A percentile compares a stretch with the other conserved stretches of the same genome.
These are phyloP conservation scores for Onthophagus taurus DNA, from an alignment of 1,140 invertebrate species.

Conservation along the genomic window DNA sequence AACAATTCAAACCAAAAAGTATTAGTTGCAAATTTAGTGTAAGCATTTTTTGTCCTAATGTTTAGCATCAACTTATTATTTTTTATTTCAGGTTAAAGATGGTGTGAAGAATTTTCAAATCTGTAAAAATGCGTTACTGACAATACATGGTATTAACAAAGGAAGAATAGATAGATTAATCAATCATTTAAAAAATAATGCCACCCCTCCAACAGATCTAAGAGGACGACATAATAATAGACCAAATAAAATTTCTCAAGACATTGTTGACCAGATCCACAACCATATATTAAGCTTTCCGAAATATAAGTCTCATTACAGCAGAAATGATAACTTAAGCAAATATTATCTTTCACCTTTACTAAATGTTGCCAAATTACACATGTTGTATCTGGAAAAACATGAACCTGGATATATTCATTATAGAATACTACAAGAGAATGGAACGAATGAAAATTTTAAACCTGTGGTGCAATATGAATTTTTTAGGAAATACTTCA, in stretches of 20 bases:
- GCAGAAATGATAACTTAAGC: slow-evolving; percentile 10
- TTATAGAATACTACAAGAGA: no score
- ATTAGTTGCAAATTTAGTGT: neutral
- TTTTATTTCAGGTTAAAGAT: neutral
- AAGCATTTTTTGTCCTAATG: neutral
- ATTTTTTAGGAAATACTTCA: slow-evolving; percentile 6
- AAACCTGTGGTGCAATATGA: neutral
- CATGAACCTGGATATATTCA: slow-evolving; percentile 1
- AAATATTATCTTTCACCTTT: slow-evolving; percentile 13
- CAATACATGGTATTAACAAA: slow-evolving; percentile 1
- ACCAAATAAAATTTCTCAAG: neutral
- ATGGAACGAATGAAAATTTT: slow-evolving; percentile 10
- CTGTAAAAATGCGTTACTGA: slow-evolving; percentile 3
- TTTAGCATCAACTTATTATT: no score
- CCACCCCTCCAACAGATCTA: neutral
- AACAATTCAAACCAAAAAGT: neutral
- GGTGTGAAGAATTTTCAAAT: neutral
- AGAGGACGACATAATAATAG: slow-evolving; percentile 1
- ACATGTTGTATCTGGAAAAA: slow-evolving; percentile 1
- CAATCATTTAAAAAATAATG: neutral
- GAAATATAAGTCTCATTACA: slow-evolving; percentile 12
- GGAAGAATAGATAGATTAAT: neutral
- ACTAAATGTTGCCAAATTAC: slow-evolving; percentile 14
- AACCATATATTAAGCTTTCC: slow-evolving; percentile 7
- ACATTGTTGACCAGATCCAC: slow-evolving; percentile 8